Conservation (phyloP, 2,113 vertebrate species). For the Phrynosoma blainvillii region DNA sequence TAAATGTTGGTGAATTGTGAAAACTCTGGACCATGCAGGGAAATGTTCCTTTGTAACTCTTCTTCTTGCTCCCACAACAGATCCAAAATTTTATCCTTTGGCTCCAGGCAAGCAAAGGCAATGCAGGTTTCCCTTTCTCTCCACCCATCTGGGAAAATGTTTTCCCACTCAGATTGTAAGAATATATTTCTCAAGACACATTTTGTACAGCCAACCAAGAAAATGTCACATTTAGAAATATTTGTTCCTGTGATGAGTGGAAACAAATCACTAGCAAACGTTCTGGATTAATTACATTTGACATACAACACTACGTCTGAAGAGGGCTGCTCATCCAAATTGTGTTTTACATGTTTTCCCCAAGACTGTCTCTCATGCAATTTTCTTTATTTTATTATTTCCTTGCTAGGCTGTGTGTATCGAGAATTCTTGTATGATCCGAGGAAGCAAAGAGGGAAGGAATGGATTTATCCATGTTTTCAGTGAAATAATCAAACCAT, state of each 20-base stretch:
- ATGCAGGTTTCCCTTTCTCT: background rate
- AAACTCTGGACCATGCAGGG: too few relatives aligned
- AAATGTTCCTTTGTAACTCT: background rate
- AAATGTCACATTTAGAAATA: background rate
- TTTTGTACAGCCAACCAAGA: background rate
- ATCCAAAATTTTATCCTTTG: background rate
- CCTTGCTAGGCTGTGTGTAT: constrained; percentile 89
- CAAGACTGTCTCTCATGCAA: background rate
- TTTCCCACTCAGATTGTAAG: background rate
- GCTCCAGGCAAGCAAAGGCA: background rate
- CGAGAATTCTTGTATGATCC: constrained; percentile 94
- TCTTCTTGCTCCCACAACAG: background rate
- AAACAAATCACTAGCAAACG: background rate
- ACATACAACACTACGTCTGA: background rate
- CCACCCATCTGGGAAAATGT: background rate
- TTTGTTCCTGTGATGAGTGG: constrained; percentile 8
- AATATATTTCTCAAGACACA: background rate
- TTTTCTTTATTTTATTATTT: constrained; percentile 34
- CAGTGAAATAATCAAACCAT: constrained; percentile 85
- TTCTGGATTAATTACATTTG: background rate
- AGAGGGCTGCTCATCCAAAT: background rate
- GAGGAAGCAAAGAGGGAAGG: constrained; percentile 94
- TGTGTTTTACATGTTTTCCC: background rate
- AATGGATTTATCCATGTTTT: constrained; percentile 93
- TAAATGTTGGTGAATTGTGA: too few relatives aligned